A percentile compares a stretch with the other conserved stretches of the same genome.
Conservation (phyloP, 2,888 invertebrate genomes). For the Catocala nupta region DNA sequence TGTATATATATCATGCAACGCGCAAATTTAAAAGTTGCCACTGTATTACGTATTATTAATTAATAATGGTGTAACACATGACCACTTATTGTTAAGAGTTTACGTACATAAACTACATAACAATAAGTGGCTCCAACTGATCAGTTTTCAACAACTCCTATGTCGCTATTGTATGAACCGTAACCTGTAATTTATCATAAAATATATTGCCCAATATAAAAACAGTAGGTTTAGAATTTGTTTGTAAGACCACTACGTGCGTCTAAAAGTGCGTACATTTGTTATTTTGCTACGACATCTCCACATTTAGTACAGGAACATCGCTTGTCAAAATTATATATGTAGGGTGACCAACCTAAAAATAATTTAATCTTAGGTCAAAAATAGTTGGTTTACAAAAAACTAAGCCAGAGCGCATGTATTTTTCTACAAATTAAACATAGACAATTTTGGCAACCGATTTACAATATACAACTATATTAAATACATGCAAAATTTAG, state of each 20-base stretch:
- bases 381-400: background rate
- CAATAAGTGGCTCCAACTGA: constrained; percentile 12
- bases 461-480: constrained; percentile 2
- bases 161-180: constrained; percentile 5
- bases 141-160: constrained; percentile 21
- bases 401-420: too few species aligned
- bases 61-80: too few species aligned
- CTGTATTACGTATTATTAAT: too few species aligned
- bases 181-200: constrained; percentile 5
- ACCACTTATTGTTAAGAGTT: too few species aligned
- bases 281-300: background rate
- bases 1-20: too few species aligned
- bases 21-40: too few species aligned
- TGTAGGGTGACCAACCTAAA: background rate
- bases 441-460: constrained; percentile 5
- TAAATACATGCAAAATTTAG: background rate
- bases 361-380: background rate
- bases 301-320: background rate
- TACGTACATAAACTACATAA: too few species aligned
- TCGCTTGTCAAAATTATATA: constrained; percentile 2
- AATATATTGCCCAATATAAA: background rate
- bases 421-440: background rate
- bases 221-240: background rate
- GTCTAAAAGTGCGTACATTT: background rate
- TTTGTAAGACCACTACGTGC: background rate